Evolutionary conservation across 2,113 vertebrate species (phyloP).

Genomic region (Xiphophorus hellerii): DNA sequence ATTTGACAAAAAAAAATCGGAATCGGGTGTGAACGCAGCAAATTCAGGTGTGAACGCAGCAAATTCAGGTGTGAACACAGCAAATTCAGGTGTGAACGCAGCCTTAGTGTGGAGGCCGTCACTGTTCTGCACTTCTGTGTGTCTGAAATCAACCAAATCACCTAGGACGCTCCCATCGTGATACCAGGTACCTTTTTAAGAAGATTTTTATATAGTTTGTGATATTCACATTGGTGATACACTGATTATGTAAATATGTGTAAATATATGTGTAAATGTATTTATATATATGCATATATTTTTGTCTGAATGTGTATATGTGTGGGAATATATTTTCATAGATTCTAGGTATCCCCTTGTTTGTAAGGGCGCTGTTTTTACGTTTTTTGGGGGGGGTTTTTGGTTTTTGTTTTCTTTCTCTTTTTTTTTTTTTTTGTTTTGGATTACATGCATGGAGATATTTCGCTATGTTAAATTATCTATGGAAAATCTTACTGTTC

Average conservation of each 20-base stretch:
- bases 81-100: no score
- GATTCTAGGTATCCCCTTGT: slow-evolving; percentile 66
- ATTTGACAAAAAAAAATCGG: no score
- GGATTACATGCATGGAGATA: slow-evolving; percentile 77
- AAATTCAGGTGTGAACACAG: no score
- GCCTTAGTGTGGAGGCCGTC: no score
- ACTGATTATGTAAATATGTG: slow-evolving; percentile 77
- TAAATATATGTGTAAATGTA: slow-evolving; percentile 60
- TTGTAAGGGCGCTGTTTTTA: no score
- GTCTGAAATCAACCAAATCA: slow-evolving; percentile 38
- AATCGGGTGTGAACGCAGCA: no score
- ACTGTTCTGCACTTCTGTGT: no score
- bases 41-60: no score
- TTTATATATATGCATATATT: slow-evolving; percentile 12
- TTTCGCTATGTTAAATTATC: slow-evolving; percentile 70
- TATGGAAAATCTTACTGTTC: slow-evolving; percentile 61
- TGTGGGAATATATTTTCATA: slow-evolving; percentile 81
- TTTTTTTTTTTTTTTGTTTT: slow-evolving; percentile 15
- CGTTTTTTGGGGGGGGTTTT: no score
- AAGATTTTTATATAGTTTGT: slow-evolving; percentile 75
- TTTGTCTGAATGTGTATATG: slow-evolving; percentile 63
- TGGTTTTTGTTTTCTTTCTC: no score
- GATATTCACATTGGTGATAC: slow-evolving; percentile 75
- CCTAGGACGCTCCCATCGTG: slow-evolving; percentile 33
- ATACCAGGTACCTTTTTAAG: slow-evolving; percentile 54